Evolutionary conservation across 2,888 invertebrate species (phyloP).

Genomic region (Clanis bilineata): DNA sequence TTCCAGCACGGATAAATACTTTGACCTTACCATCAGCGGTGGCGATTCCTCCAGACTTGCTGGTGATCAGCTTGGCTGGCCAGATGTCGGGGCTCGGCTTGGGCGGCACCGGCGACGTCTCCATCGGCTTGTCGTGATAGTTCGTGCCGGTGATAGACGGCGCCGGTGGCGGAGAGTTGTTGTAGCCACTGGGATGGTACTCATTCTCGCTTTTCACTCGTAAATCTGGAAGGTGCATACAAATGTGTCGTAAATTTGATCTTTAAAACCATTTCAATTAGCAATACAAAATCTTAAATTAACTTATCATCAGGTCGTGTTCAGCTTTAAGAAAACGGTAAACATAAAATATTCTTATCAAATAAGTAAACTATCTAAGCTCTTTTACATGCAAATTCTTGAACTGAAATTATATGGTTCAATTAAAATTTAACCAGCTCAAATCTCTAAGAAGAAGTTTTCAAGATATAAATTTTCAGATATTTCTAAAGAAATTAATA

Average conservation of each 20-base stretch:
- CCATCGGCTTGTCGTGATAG: slow-evolving; percentile 71
- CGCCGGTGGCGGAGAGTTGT: slow-evolving; percentile 83
- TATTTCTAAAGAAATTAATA: too few relatives aligned
- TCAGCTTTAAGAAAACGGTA: too few relatives aligned
- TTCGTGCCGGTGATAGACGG: slow-evolving; percentile 73
- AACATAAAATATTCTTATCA: too few relatives aligned
- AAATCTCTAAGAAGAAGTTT: too few relatives aligned
- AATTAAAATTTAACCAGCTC: too few relatives aligned
- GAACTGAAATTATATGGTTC: too few relatives aligned
- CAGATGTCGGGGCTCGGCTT: slow-evolving; percentile 84
- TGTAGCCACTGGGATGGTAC: slow-evolving; percentile 77
- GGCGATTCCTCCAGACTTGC: slow-evolving; percentile 90
- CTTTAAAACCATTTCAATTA: not conserved
- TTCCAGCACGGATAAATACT: not conserved
- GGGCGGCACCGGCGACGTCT: slow-evolving; percentile 79
- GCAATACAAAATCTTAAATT: not conserved
- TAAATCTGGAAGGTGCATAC: slow-evolving; percentile 82
- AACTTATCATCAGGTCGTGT: too few relatives aligned
- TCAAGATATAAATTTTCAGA: too few relatives aligned
- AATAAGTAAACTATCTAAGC: too few relatives aligned
- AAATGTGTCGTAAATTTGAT: not conserved
- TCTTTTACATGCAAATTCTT: too few relatives aligned
- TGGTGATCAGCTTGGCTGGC: slow-evolving; percentile 84
- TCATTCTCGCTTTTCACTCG: slow-evolving; percentile 88
- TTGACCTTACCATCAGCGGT: slow-evolving; percentile 90